These are phyloP conservation scores for Sphaeramia orbicularis DNA, from an alignment of 2,797 vertebrate species.

Conservation along the genomic window DNA sequence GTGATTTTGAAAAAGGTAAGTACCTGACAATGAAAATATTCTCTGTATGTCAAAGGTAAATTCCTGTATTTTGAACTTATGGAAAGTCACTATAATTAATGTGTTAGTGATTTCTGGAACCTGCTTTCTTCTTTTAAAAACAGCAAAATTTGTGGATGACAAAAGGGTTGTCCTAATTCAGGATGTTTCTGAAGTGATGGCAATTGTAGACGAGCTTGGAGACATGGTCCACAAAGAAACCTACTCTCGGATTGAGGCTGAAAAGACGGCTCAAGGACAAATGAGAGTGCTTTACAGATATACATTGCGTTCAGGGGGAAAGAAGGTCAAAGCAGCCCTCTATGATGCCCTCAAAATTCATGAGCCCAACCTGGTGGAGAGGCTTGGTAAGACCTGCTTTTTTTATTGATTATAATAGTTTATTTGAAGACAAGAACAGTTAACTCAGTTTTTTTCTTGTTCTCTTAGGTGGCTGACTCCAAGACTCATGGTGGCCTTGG, in stretches of 20 bases:
- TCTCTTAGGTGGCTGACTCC: constrained; percentile 31
- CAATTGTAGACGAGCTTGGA: constrained; percentile 46
- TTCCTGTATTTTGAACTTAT: neutral
- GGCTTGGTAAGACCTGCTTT: constrained; percentile 31
- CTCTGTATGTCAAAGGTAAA: neutral
- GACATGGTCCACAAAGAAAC: constrained; percentile 43
- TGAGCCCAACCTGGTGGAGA: constrained; percentile 1
- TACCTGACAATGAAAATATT: neutral
- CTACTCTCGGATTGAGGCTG: neutral
- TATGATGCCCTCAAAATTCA: constrained; percentile 55
- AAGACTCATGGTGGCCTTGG: neutral
- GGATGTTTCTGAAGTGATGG: neutral
- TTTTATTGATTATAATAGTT: neutral
- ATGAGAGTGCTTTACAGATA: constrained; percentile 21
- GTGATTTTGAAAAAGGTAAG: constrained; percentile 60
- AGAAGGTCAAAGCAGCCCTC: constrained; percentile 58
- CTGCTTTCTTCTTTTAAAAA: neutral
- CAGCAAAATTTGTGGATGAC: constrained; percentile 59
- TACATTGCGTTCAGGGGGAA: constrained; percentile 28
- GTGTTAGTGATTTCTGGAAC: neutral
- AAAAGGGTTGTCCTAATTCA: constrained; percentile 5
- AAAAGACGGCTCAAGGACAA: fast-evolving
- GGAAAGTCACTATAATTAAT: neutral
- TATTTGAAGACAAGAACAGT: neutral
- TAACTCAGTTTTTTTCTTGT: constrained; percentile 18